These are phyloP conservation scores for Nicator chloris DNA, from an alignment of 2,113 vertebrate genomes.

Conservation along the genomic window DNA sequence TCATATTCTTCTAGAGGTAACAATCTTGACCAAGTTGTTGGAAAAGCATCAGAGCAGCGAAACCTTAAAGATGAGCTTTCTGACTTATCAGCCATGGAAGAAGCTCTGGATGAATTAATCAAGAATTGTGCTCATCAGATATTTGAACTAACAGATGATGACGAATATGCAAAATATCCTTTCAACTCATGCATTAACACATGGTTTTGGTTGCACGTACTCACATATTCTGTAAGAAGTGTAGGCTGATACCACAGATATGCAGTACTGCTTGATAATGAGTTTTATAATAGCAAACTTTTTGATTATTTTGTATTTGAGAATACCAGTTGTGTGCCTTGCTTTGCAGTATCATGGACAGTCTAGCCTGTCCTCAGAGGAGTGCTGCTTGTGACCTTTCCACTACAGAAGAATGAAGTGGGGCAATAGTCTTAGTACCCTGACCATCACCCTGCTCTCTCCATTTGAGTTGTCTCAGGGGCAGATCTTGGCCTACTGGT, in stretches of 20 bases:
- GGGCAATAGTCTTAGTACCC: not conserved
- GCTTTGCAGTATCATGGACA: not conserved
- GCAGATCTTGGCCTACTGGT: not conserved
- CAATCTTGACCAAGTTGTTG: conserved; percentile 51
- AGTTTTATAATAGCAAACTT: not conserved
- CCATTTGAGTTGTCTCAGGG: not conserved
- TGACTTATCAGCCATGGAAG: conserved; percentile 85
- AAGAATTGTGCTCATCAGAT: conserved; percentile 86
- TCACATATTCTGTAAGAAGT: not conserved
- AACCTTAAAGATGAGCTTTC: conserved; percentile 77
- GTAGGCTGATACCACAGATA: not conserved
- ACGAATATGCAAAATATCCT: conserved; percentile 90
- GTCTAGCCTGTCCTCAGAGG: not conserved
- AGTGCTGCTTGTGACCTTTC: not conserved
- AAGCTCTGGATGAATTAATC: conserved; percentile 87
- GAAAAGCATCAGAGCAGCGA: conserved; percentile 49
- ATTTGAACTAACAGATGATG: conserved; percentile 82
- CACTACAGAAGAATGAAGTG: not conserved
- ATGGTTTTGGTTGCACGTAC: not conserved
- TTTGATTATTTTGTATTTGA: not conserved
- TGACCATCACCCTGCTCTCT: not conserved
- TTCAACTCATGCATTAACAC: not conserved
- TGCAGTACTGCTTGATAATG: not conserved
- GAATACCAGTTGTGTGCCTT: not conserved
- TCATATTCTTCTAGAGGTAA: conserved; percentile 72